These are phyloP conservation scores for Drosophila tripunctata DNA, from an alignment of 2,888 invertebrate species.

Conservation along the genomic window DNA sequence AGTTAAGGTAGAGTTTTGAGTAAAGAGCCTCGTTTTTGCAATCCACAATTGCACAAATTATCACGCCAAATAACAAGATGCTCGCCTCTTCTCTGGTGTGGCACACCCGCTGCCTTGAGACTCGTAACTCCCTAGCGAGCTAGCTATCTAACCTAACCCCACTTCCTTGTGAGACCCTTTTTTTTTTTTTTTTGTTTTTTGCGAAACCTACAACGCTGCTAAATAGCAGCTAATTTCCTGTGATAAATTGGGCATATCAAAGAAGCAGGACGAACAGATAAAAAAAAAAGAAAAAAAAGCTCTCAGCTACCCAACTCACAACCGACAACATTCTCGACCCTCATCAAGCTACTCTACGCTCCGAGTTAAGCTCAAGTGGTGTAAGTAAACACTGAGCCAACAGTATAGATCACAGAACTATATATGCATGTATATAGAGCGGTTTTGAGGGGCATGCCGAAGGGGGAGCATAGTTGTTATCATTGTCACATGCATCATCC, in stretches of 20 bases:
- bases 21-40: constrained; percentile 26
- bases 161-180: constrained; percentile 5
- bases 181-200: constrained; percentile 4
- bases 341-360: constrained; percentile 49
- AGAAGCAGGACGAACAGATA: constrained; percentile 20
- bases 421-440: not conserved
- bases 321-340: constrained; percentile 46
- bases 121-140: constrained; percentile 1
- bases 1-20: too few species aligned
- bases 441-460: not conserved
- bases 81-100: constrained; percentile 47
- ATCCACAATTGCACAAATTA: constrained; percentile 79
- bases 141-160: not conserved
- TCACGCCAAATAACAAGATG: constrained; percentile 77
- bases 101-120: constrained; percentile 40
- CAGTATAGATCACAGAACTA: constrained; percentile 18
- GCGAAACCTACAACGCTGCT: constrained; percentile 68
- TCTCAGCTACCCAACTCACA: constrained; percentile 44
- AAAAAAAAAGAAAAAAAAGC: constrained; percentile 22
- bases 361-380: constrained; percentile 75
- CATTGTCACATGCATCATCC: constrained; percentile 40
- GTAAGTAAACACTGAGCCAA: constrained; percentile 66
- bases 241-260: constrained; percentile 82
- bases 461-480: constrained; percentile 19
- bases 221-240: constrained; percentile 82